These are phyloP conservation scores for Tetramorium alpestre DNA, from an alignment of 1,140 invertebrate genomes.

Conservation along the genomic window DNA sequence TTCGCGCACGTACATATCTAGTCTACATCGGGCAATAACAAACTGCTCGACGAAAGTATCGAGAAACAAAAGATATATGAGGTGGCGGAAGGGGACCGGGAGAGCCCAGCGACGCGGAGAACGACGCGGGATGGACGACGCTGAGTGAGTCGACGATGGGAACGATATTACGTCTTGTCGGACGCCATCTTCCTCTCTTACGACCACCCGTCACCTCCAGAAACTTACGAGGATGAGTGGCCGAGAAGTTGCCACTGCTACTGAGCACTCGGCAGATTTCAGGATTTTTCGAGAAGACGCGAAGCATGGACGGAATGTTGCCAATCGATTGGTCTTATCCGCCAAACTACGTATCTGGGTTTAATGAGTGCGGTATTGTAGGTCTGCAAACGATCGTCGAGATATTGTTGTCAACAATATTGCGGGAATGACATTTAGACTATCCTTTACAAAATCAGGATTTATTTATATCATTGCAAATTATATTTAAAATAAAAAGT, in stretches of 20 bases:
- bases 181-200: slow-evolving; percentile 70
- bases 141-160: slow-evolving; percentile 69
- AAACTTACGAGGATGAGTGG: slow-evolving; percentile 63
- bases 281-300: slow-evolving; percentile 57
- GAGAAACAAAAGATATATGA: slow-evolving; percentile 76
- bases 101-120: slow-evolving; percentile 37
- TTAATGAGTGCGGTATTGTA: neutral
- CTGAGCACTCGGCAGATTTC: slow-evolving; percentile 23
- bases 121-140: slow-evolving; percentile 53
- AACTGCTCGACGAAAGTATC: slow-evolving; percentile 71
- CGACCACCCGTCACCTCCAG: slow-evolving; percentile 66
- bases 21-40: slow-evolving; percentile 68
- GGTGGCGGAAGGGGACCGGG: slow-evolving; percentile 42
- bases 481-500: neutral
- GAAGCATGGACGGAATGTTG: neutral
- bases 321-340: slow-evolving; percentile 21
- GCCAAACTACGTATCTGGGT: neutral
- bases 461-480: neutral
- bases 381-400: too few relatives aligned
- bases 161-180: slow-evolving; percentile 73
- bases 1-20: slow-evolving; percentile 17
- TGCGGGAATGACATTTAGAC: neutral
- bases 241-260: slow-evolving; percentile 58
- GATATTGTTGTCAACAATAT: neutral
- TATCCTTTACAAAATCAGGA: neutral